Evolutionary conservation across 2,797 vertebrate species (phyloP), one percentile per base, ranked within the genome.

Genomic region (Argyrosomus regius): DNA sequence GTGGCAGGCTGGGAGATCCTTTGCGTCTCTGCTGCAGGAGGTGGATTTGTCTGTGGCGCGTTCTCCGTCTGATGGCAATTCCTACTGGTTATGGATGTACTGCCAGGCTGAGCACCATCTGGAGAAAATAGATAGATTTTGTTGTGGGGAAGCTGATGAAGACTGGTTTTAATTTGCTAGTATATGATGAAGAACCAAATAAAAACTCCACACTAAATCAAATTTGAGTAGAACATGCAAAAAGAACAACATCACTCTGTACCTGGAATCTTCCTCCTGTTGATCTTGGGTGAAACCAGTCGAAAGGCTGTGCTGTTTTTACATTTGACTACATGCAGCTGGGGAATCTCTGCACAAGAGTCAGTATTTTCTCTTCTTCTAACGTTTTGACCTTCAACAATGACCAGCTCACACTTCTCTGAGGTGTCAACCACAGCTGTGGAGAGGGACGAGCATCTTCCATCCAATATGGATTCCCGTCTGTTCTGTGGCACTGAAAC

Each of bases 241-340:
- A 10, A 16, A 53, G 26, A 28, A 45, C 35, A 28, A 45, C 35
- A 53, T 20, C 24, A 41, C 18, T 54, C 20, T 85, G 80, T 87
- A 96, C 95, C 95, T 95, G 90, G 82, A 77, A 74, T 64, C 75
- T 85, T 94, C 72, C 85, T 90, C 87, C 94, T 93, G 90, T 73
- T 93, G 77, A 93, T 81, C 88, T 96, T 96, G 22, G 96, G 95
- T 68, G 95, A 96, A 75, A 96, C 93, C 24, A 96, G 86, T 65
- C 93, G 86, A 52, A 95, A 96, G 18, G 94, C 91, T 0, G 94
- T 95, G 79, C 91, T 94, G 64, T 96, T 95, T 89, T 94, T 95
- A 82, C 93, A 95, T 63, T 95, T 94, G 50, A 94, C 92, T 73
- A 95, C 93, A 75, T 96, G 95, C 1, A 96, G 87, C 84, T 91